These are phyloP conservation scores for Montipora foliosa DNA, from an alignment of 64 coral and sea anemone species.

Conservation along the genomic window DNA sequence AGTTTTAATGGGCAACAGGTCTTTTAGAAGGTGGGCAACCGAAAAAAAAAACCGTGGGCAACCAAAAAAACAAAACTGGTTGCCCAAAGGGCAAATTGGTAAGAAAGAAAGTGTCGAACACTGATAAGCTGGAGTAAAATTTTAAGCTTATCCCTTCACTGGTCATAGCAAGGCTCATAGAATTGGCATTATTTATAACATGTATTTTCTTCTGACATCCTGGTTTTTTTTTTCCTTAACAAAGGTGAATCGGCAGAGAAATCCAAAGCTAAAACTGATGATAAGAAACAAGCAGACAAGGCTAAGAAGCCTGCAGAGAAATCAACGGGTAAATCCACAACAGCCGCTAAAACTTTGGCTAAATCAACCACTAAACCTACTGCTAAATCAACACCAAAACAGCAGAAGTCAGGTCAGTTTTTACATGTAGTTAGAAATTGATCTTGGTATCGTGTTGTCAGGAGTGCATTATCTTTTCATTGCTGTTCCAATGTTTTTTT, in stretches of 20 bases:
- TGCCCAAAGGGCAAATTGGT: no score
- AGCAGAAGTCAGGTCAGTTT: slow-evolving; percentile 44
- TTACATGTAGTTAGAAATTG: not conserved
- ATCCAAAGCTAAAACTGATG: slow-evolving; percentile 55
- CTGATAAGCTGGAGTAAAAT: no score
- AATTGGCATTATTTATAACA: no score
- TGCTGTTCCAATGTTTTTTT: not conserved
- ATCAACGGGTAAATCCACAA: slow-evolving; percentile 43
- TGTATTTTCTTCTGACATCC: not conserved
- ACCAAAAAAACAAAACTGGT: no score
- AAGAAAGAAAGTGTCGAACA: no score
- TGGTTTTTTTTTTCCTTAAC: not conserved
- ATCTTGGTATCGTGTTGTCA: not conserved
- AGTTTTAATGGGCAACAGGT: no score
- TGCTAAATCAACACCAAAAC: slow-evolving; percentile 29
- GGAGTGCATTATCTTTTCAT: not conserved
- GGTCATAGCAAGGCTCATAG: no score
- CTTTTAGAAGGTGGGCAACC: no score
- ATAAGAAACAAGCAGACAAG: slow-evolving; percentile 61
- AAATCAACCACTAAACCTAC: slow-evolving; percentile 22
- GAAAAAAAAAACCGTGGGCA: no score
- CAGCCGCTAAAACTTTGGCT: slow-evolving; percentile 37
- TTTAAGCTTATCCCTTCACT: no score
- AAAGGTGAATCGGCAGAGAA: slow-evolving; percentile 13
- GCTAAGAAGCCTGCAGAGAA: slow-evolving; percentile 63